These are phyloP conservation scores for Rotaria magnacalcarata DNA, from an alignment of 2,888 invertebrate genomes.

Conservation along the genomic window DNA sequence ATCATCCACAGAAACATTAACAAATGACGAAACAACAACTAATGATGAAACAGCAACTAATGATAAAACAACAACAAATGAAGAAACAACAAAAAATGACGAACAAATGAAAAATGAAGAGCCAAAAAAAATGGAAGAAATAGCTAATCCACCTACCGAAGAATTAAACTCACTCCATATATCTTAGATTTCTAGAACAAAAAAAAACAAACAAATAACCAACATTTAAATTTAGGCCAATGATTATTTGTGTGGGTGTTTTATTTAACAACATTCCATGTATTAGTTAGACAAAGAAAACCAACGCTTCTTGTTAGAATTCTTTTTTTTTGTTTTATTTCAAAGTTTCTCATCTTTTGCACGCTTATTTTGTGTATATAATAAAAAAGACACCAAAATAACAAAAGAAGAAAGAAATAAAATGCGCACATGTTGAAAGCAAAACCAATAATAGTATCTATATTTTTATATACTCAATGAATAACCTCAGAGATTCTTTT, in stretches of 20 bases:
- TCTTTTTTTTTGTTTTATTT: background rate
- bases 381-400: background rate
- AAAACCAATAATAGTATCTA: background rate
- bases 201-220: background rate
- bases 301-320: background rate
- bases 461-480: background rate
- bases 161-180: constrained; percentile 2
- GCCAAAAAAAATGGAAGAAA: background rate
- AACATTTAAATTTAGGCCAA: background rate
- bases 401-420: background rate
- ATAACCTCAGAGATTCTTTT: constrained; percentile 1
- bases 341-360: background rate
- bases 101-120: background rate
- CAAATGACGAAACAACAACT: background rate
- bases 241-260: background rate
- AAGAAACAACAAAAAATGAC: too few species aligned
- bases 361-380: constrained; percentile 26
- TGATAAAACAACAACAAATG: too few species aligned
- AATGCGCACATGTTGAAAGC: background rate
- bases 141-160: background rate
- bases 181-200: constrained; percentile 25
- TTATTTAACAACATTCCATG: background rate
- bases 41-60: too few species aligned
- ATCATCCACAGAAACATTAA: background rate
- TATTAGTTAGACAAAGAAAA: background rate